phyloP scores from a whole-genome alignment of 2,797 vertebrate genomes.

The Myotis planiceps region DNA sequence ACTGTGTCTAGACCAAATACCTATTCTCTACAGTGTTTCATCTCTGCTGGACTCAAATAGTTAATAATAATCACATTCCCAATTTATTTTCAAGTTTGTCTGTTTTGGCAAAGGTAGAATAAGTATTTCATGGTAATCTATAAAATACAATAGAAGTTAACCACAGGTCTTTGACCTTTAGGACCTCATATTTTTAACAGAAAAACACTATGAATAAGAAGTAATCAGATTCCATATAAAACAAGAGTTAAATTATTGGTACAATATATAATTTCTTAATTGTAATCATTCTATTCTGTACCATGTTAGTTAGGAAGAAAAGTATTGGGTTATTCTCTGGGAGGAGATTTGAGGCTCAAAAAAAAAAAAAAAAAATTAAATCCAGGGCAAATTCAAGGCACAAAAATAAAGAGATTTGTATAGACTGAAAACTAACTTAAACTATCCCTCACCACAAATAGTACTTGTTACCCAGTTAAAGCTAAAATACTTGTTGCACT shows the following conservation, averaged over 20 bases:
- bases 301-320: conserved; percentile 11
- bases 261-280: not conserved
- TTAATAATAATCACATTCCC: not conserved
- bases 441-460: conserved; percentile 63
- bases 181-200: not conserved
- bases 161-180: not conserved
- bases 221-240: not conserved
- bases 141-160: not conserved
- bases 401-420: conserved; percentile 41
- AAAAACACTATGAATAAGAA: conserved; percentile 28
- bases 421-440: conserved; percentile 78
- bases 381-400: conserved; percentile 34
- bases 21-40: not conserved
- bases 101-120: not conserved
- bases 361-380: conserved; percentile 36
- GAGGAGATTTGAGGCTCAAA: conserved; percentile 1
- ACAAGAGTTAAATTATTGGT: conserved; percentile 1
- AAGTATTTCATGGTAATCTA: not conserved
- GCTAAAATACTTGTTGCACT: conserved; percentile 73
- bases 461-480: conserved; percentile 68
- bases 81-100: conserved; percentile 6
- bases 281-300: conserved; percentile 26
- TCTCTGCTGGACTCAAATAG: not conserved
- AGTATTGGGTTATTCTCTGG: not conserved
- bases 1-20: not conserved